phyloP scores from a whole-genome alignment of 2,113 vertebrate species.

The Clarias magur region DNA sequence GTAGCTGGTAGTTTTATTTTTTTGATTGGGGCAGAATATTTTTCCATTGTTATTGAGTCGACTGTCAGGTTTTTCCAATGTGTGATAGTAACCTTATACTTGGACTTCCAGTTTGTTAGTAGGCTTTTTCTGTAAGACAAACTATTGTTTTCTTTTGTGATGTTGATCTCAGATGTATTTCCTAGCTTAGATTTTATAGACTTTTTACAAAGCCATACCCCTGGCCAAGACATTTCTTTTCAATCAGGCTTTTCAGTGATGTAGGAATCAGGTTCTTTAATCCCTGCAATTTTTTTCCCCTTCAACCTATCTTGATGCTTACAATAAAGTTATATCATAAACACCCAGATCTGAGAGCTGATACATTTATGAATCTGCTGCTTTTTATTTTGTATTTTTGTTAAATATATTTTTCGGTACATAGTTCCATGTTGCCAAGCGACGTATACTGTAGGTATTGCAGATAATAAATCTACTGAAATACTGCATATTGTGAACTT shows the following conservation, averaged over 20 bases:
- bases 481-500: background rate
- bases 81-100: too few species aligned
- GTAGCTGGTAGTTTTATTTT: too few species aligned
- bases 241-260: background rate
- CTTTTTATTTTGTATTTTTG: background rate
- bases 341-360: background rate
- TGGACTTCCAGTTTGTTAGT: too few species aligned
- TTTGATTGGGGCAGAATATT: too few species aligned
- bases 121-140: too few species aligned
- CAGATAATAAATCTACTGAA: background rate
- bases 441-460: too few species aligned
- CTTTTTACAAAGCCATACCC: slow-evolving; percentile 3
- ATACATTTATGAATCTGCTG: background rate
- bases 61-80: too few species aligned
- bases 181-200: background rate
- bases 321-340: background rate
- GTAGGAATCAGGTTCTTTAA: background rate
- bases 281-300: background rate
- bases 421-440: background rate
- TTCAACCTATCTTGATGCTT: background rate
- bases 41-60: too few species aligned
- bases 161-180: too few species aligned
- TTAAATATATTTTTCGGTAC: background rate
- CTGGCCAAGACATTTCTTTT: background rate
- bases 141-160: too few species aligned